Evolutionary conservation across 2,113 vertebrate genomes (phyloP).

Genomic region (Indri indri): DNA sequence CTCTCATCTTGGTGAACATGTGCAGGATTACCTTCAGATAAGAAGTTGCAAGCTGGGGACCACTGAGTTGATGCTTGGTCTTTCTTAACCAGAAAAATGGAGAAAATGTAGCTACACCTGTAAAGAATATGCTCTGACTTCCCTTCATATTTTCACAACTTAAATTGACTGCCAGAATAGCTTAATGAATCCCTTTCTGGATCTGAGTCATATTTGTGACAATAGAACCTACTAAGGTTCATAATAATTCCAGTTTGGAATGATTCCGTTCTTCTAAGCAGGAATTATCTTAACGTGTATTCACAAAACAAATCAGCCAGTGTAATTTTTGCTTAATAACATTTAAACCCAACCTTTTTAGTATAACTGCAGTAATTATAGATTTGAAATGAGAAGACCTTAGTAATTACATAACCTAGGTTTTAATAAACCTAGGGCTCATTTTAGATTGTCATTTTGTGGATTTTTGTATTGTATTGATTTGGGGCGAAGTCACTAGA

Average conservation of each 20-base stretch:
- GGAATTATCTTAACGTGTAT: conserved; percentile 81
- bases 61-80: not conserved
- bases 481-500: not conserved
- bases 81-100: not conserved
- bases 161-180: conserved; percentile 59
- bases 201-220: conserved; percentile 74
- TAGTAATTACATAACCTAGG: conserved; percentile 58
- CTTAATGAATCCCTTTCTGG: conserved; percentile 77
- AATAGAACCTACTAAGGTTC: conserved; percentile 68
- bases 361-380: conserved; percentile 77
- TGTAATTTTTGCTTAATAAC: conserved; percentile 76
- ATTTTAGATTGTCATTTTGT: conserved; percentile 31
- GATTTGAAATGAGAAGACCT: conserved; percentile 61
- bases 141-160: conserved; percentile 23
- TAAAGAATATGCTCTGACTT: not conserved
- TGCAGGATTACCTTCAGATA: not conserved
- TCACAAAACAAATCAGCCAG: conserved; percentile 78
- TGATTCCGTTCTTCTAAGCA: conserved; percentile 78
- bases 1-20: not conserved
- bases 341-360: conserved; percentile 79
- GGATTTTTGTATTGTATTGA: conserved; percentile 5
- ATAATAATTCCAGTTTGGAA: conserved; percentile 74
- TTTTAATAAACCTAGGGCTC: conserved; percentile 49
- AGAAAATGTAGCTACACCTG: not conserved
- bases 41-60: not conserved